Conservation (phyloP, 2,797 vertebrate genomes). For the Takifugu rubripes region DNA sequence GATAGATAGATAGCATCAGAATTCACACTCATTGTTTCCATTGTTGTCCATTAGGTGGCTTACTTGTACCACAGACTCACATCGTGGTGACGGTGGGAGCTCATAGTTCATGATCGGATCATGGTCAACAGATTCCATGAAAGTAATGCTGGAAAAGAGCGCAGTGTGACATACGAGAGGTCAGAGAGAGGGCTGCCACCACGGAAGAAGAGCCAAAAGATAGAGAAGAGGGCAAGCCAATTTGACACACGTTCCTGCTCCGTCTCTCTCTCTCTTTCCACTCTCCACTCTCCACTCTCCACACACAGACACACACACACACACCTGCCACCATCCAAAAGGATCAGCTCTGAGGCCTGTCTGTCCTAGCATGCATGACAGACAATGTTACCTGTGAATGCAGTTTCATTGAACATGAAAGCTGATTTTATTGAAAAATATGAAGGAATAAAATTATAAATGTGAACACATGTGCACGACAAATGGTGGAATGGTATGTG, state of each 20-base stretch:
- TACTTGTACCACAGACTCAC: conserved; percentile 69
- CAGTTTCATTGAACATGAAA: neutral
- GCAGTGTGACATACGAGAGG: conserved; percentile 59
- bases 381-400: neutral
- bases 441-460: neutral
- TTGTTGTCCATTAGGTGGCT: conserved; percentile 77
- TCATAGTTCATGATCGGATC: conserved; percentile 58
- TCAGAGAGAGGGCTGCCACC: conserved; percentile 60
- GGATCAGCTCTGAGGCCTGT: conserved; percentile 1
- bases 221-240: conserved; percentile 38
- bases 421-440: neutral
- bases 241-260: conserved; percentile 34
- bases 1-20: neutral
- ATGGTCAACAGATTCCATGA: conserved; percentile 48
- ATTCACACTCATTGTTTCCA: conserved; percentile 43
- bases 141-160: conserved; percentile 56
- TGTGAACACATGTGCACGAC: neutral
- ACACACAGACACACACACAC: neutral
- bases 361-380: neutral
- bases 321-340: conserved; percentile 5
- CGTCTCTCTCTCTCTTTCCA: neutral
- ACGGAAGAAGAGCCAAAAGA: conserved; percentile 42
- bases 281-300: conserved; percentile 7
- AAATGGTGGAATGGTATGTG: neutral
- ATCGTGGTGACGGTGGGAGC: conserved; percentile 28